Evolutionary conservation across 2,797 vertebrate species (phyloP), one percentile per base, ranked within the genome.

Genomic region (Agapornis canus): DNA sequence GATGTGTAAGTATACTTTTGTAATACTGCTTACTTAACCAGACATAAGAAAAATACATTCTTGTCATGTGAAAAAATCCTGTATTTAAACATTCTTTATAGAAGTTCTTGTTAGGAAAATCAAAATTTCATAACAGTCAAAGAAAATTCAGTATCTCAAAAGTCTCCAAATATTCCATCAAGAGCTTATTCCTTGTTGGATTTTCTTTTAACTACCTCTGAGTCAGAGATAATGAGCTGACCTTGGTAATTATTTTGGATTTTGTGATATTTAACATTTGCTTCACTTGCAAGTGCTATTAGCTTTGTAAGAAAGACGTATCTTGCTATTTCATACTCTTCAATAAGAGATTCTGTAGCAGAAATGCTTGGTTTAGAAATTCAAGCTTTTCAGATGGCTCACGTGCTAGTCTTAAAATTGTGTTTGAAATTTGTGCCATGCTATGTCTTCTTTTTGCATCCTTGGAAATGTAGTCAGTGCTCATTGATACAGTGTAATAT

Each of bases 201-300:
- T 94, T 93, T 95, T 90, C 83, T 94, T 95, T 87, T 89, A 95
- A 70, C 79, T 90, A 68, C 35, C 56, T 90, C 71, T 92, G 84
- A 96, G 71, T 92, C 91, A 90, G 35, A 84, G 79, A 94, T 96
- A 96, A 95, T 93, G 92, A 97, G 85, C 52, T 93, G 92, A 93
- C 87, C 86, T 93, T 82, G 49, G 49, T 86, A 95, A 95, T 95
- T 95, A 92, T 78, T 73, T 54, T 82, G 72, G 54, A 89, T 95
- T 96, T 96, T 89, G 32, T 91, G 80, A 35, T 87, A 88, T 90
- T 94, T 90, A 68, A 39, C 37, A 26, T 90, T 93, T 95, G 42
- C 88, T 83, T 93, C 84, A 68, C 75, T 66, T 72, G 69, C 89
- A 95, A 94, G 47, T 80, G 56, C 73, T 72, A 48, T 85, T 91